Evolutionary conservation across 2,888 invertebrate genomes (phyloP), one percentile per base, ranked within the genome.

Genomic region (Pseudococcus jackbeardsleyi): DNA sequence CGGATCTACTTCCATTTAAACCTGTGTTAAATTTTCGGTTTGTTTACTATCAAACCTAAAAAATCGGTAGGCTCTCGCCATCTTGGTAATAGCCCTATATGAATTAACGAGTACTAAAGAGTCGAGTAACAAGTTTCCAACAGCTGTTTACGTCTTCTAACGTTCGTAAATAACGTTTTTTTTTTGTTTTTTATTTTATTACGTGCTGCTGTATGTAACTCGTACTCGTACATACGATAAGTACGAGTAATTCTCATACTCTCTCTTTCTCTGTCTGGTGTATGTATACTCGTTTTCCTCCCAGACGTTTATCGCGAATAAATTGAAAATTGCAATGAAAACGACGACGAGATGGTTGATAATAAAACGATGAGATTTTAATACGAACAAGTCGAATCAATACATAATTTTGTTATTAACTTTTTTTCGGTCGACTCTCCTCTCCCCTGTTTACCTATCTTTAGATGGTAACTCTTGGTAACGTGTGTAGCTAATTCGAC

Each of bases 141-240:
- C 72, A 72, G 72, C 72, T 72, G 72, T 72, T 72, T 33, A 39
- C 33, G 15, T 72, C 33, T 72, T 33, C 15, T 72, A 72, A 72
- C 72, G 72, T 72, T 72, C 72, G 33, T 39, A 39, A 33, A 72
- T 72, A 72, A 72, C 72, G 68, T 33, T 72, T 72, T 72, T 72
- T 33, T 68, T n/a, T 64, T 22, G 1, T 8, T 64, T 64, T 64
- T 64, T 22, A 64, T 64, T 64, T 59, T 59, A 59, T 59, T 64
- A 64, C 64, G 12, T n/a, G 59, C 59, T 64, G 22, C 64, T 22
- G 64, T 22, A 42, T 42, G 9, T 42, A 9, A 9, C 42, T 42
- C 4, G 64, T 22, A 9, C 11, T 22, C n/a, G 7, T 64, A 64
- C 64, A 59, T 19, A 64, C 64, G 11, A 9, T 22, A 7, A 9